These are phyloP conservation scores for Microcebus ravelobensis DNA, from an alignment of 2,113 vertebrate species.

Conservation along the genomic window DNA sequence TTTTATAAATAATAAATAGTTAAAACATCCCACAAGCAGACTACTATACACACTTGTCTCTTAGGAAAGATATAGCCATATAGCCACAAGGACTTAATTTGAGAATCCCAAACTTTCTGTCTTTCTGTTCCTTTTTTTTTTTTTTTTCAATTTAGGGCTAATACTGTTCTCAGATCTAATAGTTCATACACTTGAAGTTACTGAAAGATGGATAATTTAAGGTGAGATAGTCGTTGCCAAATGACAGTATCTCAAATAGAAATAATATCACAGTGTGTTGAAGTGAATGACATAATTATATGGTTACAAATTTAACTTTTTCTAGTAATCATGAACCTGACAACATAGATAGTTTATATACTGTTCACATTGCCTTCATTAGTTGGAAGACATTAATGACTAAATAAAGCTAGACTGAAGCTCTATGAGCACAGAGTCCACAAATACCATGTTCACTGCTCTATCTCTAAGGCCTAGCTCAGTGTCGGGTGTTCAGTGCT, in stretches of 20 bases:
- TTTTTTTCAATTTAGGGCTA: neutral
- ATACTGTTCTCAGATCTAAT: neutral
- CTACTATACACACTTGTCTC: neutral
- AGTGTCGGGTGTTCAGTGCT: neutral
- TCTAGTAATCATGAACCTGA: neutral
- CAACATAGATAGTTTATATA: neutral
- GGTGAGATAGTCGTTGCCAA: neutral
- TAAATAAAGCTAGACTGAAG: neutral
- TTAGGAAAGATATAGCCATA: neutral
- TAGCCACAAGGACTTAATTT: neutral
- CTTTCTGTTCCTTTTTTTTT: neutral
- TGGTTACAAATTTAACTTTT: neutral
- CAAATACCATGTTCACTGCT: neutral
- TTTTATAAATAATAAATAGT: neutral
- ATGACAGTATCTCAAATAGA: neutral
- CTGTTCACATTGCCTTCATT: neutral
- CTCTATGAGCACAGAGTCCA: neutral
- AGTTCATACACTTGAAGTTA: neutral
- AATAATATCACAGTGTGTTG: neutral
- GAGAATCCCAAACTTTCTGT: neutral
- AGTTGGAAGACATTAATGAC: neutral
- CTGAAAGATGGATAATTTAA: neutral
- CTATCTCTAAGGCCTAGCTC: neutral
- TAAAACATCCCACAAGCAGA: neutral
- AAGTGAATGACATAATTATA: neutral